Conservation (phyloP, 2,888 invertebrate genomes). For the Orthosia cruda region DNA sequence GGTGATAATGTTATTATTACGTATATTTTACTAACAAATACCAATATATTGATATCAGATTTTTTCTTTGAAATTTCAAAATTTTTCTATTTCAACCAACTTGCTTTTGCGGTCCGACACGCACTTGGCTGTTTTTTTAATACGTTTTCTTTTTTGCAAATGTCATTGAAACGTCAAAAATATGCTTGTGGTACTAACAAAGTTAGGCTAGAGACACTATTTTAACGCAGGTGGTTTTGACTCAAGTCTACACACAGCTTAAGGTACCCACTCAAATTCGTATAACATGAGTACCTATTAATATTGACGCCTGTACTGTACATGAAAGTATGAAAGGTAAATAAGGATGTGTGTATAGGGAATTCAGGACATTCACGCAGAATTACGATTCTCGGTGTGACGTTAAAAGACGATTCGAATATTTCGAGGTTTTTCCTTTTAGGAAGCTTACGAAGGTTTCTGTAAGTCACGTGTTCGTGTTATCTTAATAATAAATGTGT, state of each 20-base stretch:
- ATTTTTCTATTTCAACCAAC: too few relatives aligned
- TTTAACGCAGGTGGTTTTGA: not conserved
- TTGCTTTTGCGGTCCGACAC: too few relatives aligned
- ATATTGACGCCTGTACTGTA: conserved; percentile 25
- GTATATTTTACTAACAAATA: too few relatives aligned
- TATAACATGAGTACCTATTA: conserved; percentile 3
- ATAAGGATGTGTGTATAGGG: conserved; percentile 10
- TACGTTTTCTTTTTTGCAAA: too few relatives aligned
- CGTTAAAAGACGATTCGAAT: conserved; percentile 13
- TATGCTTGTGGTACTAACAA: too few relatives aligned
- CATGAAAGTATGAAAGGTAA: conserved; percentile 24
- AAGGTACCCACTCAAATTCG: not conserved
- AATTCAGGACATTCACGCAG: conserved; percentile 20
- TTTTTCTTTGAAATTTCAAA: too few relatives aligned
- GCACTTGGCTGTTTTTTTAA: too few relatives aligned
- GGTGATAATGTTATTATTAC: too few relatives aligned
- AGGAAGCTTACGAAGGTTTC: conserved; percentile 20
- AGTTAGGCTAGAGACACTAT: not conserved
- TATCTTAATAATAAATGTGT: conserved; percentile 33
- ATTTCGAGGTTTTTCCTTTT: conserved; percentile 1
- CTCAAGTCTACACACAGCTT: conserved; percentile 3
- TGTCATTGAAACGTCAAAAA: too few relatives aligned
- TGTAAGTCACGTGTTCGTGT: conserved; percentile 33
- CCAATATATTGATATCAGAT: too few relatives aligned
- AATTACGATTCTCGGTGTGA: conserved; percentile 3